A percentile compares a stretch with the other conserved stretches of the same genome.
These are phyloP conservation scores for Oenanthe melanoleuca DNA, from an alignment of 2,113 vertebrate genomes.

Conservation along the genomic window DNA sequence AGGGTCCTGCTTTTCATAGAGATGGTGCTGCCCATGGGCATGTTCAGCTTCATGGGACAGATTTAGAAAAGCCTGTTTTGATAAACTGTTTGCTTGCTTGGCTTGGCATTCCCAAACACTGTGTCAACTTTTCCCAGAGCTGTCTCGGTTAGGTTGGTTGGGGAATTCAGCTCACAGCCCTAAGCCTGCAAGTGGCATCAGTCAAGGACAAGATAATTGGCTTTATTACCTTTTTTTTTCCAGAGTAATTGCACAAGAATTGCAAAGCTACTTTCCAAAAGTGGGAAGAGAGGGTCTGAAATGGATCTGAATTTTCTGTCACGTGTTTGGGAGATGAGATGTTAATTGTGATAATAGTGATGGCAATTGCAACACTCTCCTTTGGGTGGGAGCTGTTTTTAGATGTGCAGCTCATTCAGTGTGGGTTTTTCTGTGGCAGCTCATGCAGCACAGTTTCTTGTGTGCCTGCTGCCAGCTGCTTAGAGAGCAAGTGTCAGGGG, in stretches of 20 bases:
- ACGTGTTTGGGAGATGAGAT: background rate
- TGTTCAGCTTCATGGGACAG: background rate
- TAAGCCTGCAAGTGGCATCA: background rate
- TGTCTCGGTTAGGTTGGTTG: fast-evolving
- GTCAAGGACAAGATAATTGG: background rate
- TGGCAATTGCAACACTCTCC: background rate
- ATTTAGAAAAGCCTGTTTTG: slow-evolving; percentile 45
- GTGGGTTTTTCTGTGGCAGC: background rate
- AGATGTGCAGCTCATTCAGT: background rate
- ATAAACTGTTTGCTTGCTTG: background rate
- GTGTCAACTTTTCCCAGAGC: background rate
- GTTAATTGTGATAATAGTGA: background rate
- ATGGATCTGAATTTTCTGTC: background rate
- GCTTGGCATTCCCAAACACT: background rate
- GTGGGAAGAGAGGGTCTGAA: background rate
- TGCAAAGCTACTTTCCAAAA: background rate
- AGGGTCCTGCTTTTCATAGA: background rate
- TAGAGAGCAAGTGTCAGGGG: background rate
- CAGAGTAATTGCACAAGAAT: slow-evolving; percentile 15
- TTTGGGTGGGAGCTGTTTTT: background rate
- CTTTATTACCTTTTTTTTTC: background rate
- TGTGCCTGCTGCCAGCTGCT: background rate
- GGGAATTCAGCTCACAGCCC: background rate
- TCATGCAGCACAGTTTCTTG: background rate
- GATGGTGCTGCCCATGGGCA: background rate